Evolutionary conservation across 2,113 vertebrate species (phyloP).

Genomic region (Felis chaus): DNA sequence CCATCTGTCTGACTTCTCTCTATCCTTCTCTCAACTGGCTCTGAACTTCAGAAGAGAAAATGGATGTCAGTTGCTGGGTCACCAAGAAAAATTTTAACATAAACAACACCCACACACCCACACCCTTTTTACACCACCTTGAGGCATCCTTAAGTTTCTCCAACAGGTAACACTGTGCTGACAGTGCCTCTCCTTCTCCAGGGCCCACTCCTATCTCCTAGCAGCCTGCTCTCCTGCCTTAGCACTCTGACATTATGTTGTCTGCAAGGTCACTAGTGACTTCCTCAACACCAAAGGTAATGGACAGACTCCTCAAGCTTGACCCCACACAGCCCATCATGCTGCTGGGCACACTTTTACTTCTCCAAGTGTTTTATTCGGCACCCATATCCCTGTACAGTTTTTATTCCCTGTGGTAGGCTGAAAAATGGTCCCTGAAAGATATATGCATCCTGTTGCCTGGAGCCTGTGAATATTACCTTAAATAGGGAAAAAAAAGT

Average conservation of each 20-base stretch:
- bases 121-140: neutral
- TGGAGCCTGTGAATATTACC: neutral
- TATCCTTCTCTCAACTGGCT: neutral
- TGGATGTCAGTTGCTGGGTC: neutral
- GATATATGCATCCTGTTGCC: neutral
- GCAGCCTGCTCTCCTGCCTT: neutral
- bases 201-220: neutral
- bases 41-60: slow-evolving; percentile 19
- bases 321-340: neutral
- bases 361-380: neutral
- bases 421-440: neutral
- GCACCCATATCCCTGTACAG: neutral
- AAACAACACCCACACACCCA: neutral
- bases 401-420: neutral
- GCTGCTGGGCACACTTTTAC: no score
- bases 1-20: neutral
- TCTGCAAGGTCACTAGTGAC: neutral
- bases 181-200: neutral
- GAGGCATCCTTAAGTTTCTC: neutral
- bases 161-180: neutral
- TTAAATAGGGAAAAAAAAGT: neutral
- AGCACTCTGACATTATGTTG: neutral
- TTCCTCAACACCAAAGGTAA: neutral
- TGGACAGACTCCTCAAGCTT: neutral
- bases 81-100: neutral